Evolutionary conservation across 1,140 invertebrate species (phyloP).

Genomic region (Drosophila willistoni): DNA sequence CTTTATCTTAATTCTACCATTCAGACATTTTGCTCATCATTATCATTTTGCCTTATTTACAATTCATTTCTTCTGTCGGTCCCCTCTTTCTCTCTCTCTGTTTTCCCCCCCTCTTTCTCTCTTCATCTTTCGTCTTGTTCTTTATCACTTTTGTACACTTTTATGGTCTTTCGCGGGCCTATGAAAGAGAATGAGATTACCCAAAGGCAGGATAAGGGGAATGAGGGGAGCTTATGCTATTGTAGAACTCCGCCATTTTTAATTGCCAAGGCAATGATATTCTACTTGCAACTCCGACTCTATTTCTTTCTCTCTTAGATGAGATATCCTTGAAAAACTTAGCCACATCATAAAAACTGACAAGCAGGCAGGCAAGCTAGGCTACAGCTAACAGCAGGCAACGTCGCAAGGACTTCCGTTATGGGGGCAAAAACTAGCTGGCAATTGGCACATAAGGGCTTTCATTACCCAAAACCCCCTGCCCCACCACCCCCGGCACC

Average conservation of each 20-base stretch:
- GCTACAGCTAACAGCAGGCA: constrained; percentile 11
- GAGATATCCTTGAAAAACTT: constrained; percentile 65
- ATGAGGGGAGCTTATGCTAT: constrained; percentile 48
- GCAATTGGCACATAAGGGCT: constrained; percentile 43
- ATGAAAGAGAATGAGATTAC: constrained; percentile 32
- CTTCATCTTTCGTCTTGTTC: neutral
- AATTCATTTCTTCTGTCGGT: constrained; percentile 1
- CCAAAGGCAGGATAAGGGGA: too few relatives aligned
- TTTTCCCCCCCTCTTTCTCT: neutral
- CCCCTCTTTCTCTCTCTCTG: neutral
- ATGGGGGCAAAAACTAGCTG: constrained; percentile 46
- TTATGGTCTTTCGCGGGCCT: constrained; percentile 41
- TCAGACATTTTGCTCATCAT: constrained; percentile 5
- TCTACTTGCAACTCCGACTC: constrained; percentile 17
- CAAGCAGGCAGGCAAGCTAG: constrained; percentile 31
- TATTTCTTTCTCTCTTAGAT: constrained; percentile 10
- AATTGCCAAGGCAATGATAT: constrained; percentile 73
- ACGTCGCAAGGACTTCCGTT: constrained; percentile 60
- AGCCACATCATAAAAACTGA: constrained; percentile 67
- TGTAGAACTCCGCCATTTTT: constrained; percentile 70
- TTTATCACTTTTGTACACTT: constrained; percentile 25
- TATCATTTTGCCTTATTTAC: constrained; percentile 9
- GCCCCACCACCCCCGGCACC: constrained; percentile 22
- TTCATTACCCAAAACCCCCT: constrained; percentile 37
- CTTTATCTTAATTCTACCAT: constrained; percentile 2